These are phyloP conservation scores for Melanerpes formicivorus DNA, from an alignment of 2,113 vertebrate genomes.

Conservation along the genomic window DNA sequence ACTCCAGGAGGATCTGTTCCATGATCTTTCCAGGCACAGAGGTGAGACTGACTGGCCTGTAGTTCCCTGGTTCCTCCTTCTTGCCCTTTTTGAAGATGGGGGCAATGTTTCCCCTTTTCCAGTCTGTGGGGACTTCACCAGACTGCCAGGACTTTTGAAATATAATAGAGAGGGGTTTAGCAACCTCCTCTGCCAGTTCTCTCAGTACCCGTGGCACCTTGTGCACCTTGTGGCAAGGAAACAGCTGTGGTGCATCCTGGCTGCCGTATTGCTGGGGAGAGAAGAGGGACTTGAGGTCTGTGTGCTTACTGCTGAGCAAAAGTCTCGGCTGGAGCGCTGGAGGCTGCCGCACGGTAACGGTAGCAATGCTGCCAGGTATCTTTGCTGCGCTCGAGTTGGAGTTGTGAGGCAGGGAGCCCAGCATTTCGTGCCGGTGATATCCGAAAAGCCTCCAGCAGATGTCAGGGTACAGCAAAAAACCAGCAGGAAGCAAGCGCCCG, in stretches of 20 bases:
- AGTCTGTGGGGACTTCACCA: no score
- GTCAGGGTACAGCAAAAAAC: constrained; percentile 64
- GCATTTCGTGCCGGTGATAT: background rate
- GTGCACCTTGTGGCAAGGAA: background rate
- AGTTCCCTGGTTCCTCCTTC: no score
- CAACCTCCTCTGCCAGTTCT: no score
- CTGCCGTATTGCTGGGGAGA: background rate
- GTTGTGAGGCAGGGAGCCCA: background rate
- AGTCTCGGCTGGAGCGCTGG: background rate
- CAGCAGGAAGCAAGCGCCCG: background rate
- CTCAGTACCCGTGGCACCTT: no score
- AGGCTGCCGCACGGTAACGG: background rate
- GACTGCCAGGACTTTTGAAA: no score
- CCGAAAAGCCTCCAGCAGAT: constrained; percentile 64
- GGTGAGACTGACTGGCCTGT: no score
- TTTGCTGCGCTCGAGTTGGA: background rate
- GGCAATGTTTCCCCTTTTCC: no score
- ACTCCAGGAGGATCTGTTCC: no score
- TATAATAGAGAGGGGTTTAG: no score
- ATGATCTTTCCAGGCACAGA: no score
- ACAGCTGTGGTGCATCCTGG: background rate
- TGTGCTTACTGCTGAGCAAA: background rate
- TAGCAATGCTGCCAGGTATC: background rate
- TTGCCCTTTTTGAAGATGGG: no score
- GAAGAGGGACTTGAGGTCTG: background rate